phyloP scores from a whole-genome alignment of 2,797 vertebrate genomes.

The Chaetodon trifasciatus region DNA sequence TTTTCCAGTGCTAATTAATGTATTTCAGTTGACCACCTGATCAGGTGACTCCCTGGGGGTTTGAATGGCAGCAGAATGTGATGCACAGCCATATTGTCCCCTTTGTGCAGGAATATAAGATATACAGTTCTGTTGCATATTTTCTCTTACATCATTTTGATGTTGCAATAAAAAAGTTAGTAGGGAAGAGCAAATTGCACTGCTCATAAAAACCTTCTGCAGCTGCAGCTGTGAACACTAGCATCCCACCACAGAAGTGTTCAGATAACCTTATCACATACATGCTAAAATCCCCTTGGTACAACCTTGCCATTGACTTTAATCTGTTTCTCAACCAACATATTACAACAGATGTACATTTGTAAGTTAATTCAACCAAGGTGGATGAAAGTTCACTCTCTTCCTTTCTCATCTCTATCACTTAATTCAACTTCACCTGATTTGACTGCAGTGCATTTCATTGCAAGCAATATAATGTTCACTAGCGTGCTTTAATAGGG shows the following conservation, averaged over 20 bases:
- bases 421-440: slow-evolving; percentile 45
- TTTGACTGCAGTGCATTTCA: slow-evolving; percentile 50
- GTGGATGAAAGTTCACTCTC: slow-evolving; percentile 34
- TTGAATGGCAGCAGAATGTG: slow-evolving; percentile 32
- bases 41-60: slow-evolving; percentile 51
- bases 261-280: not conserved
- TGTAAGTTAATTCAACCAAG: slow-evolving; percentile 17
- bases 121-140: slow-evolving; percentile 22
- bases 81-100: slow-evolving; percentile 38
- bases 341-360: slow-evolving; percentile 7
- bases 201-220: slow-evolving; percentile 7
- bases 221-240: not conserved
- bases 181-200: slow-evolving; percentile 1
- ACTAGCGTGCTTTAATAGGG: slow-evolving; percentile 25
- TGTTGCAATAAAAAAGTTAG: slow-evolving; percentile 27
- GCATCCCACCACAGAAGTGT: not conserved
- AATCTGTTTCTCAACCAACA: not conserved
- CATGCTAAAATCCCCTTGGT: not conserved
- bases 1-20: slow-evolving; percentile 60
- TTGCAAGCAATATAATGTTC: slow-evolving; percentile 23
- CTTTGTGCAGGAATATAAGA: not conserved
- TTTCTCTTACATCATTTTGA: slow-evolving; percentile 29
- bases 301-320: slow-evolving; percentile 22
- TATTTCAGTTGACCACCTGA: slow-evolving; percentile 64
- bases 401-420: slow-evolving; percentile 22